A percentile compares a stretch with the other conserved stretches of the same genome.
Evolutionary conservation across 2,113 vertebrate species (phyloP).

Genomic region (Herpailurus yagouaroundi): DNA sequence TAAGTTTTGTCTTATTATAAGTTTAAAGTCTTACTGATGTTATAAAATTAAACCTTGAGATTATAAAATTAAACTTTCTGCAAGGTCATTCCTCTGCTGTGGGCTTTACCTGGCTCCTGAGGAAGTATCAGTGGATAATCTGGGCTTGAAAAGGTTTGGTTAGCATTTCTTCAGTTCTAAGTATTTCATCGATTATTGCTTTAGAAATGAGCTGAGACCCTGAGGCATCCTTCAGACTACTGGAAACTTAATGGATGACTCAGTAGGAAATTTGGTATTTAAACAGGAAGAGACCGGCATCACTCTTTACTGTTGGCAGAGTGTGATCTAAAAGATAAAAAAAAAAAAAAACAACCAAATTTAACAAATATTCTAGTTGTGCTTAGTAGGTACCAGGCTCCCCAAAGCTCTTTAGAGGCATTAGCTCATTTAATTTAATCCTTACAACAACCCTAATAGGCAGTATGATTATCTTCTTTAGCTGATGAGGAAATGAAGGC

Average conservation of each 20-base stretch:
- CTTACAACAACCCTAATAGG: not conserved
- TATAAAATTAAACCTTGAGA: not conserved
- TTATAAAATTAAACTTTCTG: constrained; percentile 36
- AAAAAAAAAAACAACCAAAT: not conserved
- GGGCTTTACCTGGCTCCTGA: not conserved
- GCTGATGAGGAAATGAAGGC: not conserved
- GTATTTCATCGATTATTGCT: not conserved
- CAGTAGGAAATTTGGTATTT: not conserved
- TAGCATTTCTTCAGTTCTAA: not conserved
- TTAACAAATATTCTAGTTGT: not conserved
- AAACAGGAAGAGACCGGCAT: not conserved
- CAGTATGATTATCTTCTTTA: not conserved
- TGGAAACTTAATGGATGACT: not conserved
- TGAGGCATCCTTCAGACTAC: not conserved
- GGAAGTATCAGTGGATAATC: not conserved
- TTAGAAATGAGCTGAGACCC: not conserved
- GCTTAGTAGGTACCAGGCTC: not conserved
- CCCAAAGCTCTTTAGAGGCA: not conserved
- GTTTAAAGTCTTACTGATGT: not conserved
- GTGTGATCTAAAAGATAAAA: not conserved
- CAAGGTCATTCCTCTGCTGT: not conserved
- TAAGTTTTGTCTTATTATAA: not conserved
- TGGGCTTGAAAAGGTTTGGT: not conserved
- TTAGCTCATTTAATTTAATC: not conserved
- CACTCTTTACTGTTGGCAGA: not conserved